Conservation (phyloP, 2,797 vertebrate species). For the Pseudochirops cupreus region DNA sequence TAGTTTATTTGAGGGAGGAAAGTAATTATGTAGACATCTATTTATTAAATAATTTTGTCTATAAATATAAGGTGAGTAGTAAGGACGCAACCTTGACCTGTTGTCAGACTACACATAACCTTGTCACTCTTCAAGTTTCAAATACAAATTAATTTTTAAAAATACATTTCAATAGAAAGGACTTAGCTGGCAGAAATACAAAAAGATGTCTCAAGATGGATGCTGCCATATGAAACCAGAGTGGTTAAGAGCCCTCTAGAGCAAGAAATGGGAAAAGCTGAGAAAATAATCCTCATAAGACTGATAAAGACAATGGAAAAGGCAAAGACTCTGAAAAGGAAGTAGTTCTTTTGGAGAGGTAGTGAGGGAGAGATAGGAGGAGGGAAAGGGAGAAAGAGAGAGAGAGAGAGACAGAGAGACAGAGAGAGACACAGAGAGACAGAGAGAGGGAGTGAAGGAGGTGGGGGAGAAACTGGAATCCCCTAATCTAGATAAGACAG, state of each 20-base stretch:
- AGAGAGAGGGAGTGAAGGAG: too few species aligned
- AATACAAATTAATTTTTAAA: conserved; percentile 61
- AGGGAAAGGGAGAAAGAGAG: background rate
- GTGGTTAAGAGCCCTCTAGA: conserved; percentile 46
- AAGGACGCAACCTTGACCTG: background rate
- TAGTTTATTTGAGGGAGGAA: conserved; percentile 56
- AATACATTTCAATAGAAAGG: conserved; percentile 10
- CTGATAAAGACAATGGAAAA: background rate
- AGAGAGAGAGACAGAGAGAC: accelerated
- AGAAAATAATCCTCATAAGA: conserved; percentile 39
- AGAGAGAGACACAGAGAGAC: too few species aligned
- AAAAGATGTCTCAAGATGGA: conserved; percentile 49
- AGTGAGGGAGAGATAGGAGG: background rate
- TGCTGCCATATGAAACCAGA: background rate
- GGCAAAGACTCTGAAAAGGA: background rate
- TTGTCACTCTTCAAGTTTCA: conserved; percentile 54
- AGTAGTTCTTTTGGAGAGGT: background rate
- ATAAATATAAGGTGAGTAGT: conserved; percentile 17
- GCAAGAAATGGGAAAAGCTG: conserved; percentile 44
- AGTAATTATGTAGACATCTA: background rate
- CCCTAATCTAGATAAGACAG: background rate
- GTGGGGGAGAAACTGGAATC: too few species aligned
- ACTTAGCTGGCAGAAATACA: conserved; percentile 25
- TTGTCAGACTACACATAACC: background rate
- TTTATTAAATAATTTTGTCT: conserved; percentile 39